Base-by-base conservation (phyloP, 2,797 vertebrate species). In the Alectoris magna region DNA sequence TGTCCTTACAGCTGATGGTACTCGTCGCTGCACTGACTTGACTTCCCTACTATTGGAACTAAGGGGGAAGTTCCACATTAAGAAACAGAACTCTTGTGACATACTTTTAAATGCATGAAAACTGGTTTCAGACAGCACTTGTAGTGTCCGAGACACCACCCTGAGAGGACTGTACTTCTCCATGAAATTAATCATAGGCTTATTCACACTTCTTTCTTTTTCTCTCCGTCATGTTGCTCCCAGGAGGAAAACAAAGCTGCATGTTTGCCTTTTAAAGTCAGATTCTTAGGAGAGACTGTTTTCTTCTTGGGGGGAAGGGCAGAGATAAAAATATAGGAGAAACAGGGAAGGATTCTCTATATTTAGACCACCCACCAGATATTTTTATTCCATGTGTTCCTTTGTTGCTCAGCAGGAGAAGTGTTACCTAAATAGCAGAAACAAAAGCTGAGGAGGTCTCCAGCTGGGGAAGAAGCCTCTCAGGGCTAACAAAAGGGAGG, bases 361-460 rank as follows among this genome's bases (percentile, higher is more conserved):
- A 36, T 67, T 85, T 84, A 90, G 95, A 84, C 88, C 88, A 96
- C 87, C 69, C 87, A 92, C 69, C 10, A 49, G 10, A 77, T 24
- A 51, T 39, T 71, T 60, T 76, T 68, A 36, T 84, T 81, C 69
- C n/a, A 16, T 43, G 7, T 90, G 49, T 85, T 95, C n/a, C 23
- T 41, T 62, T 83, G 67, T 55, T 1, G 2, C 62, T 87, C 51
- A 78, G 55, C 8, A 12, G 75, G 88, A n/a, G 31, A 85, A 56
- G n/a, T 48, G 62, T 39, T 85, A 21, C 48, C 27, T 77, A 79
- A 22, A 19, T 3, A 89, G 66, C 31, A 74, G 72, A 87, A 75
- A 23, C 53, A 75, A 87, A 91, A 85, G 72, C 75, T 80, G 49
- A 80, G 41, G 55, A 36, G 78, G 27, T 83, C 34, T 95, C 72